Conservation (phyloP, 2,113 vertebrate species). For the Xenopus tropicalis region DNA sequence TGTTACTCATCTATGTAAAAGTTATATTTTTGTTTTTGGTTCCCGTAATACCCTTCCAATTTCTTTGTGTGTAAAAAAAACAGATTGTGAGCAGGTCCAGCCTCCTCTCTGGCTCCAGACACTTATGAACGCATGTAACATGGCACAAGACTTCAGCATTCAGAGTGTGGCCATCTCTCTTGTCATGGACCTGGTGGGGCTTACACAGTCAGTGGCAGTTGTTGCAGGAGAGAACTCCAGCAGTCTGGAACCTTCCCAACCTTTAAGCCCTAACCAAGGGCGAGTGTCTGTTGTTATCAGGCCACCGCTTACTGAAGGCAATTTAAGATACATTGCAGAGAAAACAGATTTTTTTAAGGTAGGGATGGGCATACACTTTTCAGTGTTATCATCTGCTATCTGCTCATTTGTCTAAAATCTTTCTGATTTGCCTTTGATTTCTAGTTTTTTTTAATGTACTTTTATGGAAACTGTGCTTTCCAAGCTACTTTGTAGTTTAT, state of each 20-base stretch:
- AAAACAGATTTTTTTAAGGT: conserved; percentile 97
- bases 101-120: conserved; percentile 89
- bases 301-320: conserved; percentile 91
- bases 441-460: no score
- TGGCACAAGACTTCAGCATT: conserved; percentile 80
- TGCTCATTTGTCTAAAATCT: no score
- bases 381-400: not conserved
- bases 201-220: conserved; percentile 89
- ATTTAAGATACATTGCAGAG: conserved; percentile 87
- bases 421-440: no score
- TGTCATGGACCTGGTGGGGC: conserved; percentile 93
- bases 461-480: no score
- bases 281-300: conserved; percentile 94
- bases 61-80: not conserved
- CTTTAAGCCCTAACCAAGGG: conserved; percentile 92
- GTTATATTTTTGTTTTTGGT: no score
- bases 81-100: conserved; percentile 80
- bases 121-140: conserved; percentile 88
- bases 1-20: no score
- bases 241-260: conserved; percentile 72
- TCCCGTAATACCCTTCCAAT: not conserved
- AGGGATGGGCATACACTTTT: conserved; percentile 19
- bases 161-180: conserved; percentile 87
- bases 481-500: no score
- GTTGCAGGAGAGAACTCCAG: conserved; percentile 83